A percentile compares a stretch with the other conserved stretches of the same genome.
Conservation (phyloP, 2,113 vertebrate species). For the Neotragus pygmaeus region DNA sequence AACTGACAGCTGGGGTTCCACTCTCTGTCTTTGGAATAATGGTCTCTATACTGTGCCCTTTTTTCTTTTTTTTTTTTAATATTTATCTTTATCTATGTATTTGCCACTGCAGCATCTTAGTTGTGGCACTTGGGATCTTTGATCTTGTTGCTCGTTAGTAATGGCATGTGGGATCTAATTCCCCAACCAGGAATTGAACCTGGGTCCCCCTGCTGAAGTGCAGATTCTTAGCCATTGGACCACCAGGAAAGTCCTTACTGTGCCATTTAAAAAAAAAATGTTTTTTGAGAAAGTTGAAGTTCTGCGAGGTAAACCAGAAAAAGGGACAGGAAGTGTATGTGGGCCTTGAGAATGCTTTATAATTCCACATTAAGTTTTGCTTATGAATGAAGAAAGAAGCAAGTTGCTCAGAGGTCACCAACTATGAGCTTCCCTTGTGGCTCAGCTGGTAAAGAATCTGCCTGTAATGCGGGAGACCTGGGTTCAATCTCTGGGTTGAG, state of each 20-base stretch:
- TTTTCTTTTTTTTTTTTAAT: fast-evolving
- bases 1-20: neutral
- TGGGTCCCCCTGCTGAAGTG: neutral
- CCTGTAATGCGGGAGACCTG: neutral
- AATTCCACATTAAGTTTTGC: neutral
- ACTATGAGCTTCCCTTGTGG: neutral
- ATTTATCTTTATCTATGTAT: neutral
- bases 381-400: neutral
- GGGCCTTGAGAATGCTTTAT: neutral
- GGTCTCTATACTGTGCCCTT: neutral
- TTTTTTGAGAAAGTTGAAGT: neutral
- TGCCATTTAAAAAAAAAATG: neutral
- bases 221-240: neutral
- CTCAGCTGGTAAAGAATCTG: neutral
- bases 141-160: neutral
- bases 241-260: neutral
- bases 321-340: neutral
- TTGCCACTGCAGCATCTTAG: neutral
- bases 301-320: neutral
- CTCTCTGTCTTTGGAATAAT: neutral
- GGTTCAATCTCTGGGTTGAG: neutral
- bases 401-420: neutral
- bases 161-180: neutral
- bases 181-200: neutral
- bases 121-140: neutral